phyloP scores from a whole-genome alignment of 2,888 invertebrate genomes.

The Gastracanthus pulcherrimus region DNA sequence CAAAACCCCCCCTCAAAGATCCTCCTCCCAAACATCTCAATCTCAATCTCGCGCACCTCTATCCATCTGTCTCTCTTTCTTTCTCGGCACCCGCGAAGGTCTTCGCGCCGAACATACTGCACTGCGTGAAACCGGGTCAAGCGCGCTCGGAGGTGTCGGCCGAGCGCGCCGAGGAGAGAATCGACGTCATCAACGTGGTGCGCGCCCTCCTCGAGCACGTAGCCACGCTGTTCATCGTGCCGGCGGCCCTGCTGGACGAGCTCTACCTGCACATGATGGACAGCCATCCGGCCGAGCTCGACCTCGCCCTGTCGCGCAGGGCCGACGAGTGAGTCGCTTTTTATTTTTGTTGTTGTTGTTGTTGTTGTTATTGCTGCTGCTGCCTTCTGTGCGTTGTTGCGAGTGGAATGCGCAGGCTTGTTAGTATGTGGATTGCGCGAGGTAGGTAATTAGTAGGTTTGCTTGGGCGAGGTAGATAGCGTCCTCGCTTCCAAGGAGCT shows the following conservation, averaged over 20 bases:
- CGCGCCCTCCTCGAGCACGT: slow-evolving; percentile 87
- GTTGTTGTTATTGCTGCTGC: too few species aligned
- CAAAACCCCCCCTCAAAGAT: too few species aligned
- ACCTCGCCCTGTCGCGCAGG: slow-evolving; percentile 78
- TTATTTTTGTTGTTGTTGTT: not conserved
- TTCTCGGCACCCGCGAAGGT: slow-evolving; percentile 77
- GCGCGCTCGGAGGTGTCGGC: slow-evolving; percentile 79
- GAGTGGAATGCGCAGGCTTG: too few species aligned
- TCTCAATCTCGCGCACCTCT: too few species aligned
- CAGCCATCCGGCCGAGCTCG: slow-evolving; percentile 89
- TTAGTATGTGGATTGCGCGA: too few species aligned
- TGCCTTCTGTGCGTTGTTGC: too few species aligned
- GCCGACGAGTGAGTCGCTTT: slow-evolving; percentile 76
- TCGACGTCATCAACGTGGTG: slow-evolving; percentile 94
- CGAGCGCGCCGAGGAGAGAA: slow-evolving; percentile 88
- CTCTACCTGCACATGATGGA: slow-evolving; percentile 92
- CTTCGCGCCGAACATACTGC: slow-evolving; percentile 95
- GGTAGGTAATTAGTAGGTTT: too few species aligned
- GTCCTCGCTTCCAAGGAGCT: too few species aligned
- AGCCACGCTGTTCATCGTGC: slow-evolving; percentile 86
- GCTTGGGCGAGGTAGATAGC: too few species aligned
- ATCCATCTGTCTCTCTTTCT: not conserved
- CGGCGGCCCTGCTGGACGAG: slow-evolving; percentile 91
- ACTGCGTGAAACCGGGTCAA: slow-evolving; percentile 84
- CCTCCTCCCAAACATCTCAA: too few species aligned